Evolutionary conservation across 2,797 vertebrate species (phyloP), one percentile per base, ranked within the genome.

Genomic region (Sphenopsis melanotis): DNA sequence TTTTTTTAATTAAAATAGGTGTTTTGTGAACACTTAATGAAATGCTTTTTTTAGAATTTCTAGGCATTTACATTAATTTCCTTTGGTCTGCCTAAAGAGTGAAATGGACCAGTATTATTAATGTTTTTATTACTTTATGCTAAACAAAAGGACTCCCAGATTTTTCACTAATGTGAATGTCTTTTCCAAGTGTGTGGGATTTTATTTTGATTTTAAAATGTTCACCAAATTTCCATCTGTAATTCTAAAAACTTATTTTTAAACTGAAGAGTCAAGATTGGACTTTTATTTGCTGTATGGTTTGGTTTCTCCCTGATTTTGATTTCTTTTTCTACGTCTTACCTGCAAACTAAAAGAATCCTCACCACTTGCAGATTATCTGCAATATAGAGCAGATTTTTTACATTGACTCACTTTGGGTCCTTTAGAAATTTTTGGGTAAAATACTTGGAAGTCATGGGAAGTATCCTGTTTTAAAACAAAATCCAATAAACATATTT

Each of bases 201-300:
- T 52, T 39, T 52, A 56, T 14, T 39, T 56, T 2, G 4, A 56
- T 74, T 87, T 76, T 23, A 14, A 90, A 84, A 57, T 36, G 1
- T 30, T 60, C 4, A 63, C 26, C 21, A 55, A 47, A 34, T 61
- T 75, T 72, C 1, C 61, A 4, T 23, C 8, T 84, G 12, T 68
- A 72, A 24, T 88, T 86, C 14, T 42, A n/a, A 72, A 17, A 49
- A 9, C 0, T 12, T 53, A 4, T 17, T 69, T 80, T 61, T 42
- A 8, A 64, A 46, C 13, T 36, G 3, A 75, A 42, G 4, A 17
- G 11, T 47, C 22, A 52, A 72, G 61, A 50, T 90, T 42, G 71
- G 11, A 10, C 7, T 42, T 46, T 3, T 14, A 22, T 65, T 34
- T 88, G 11, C 44, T 56, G 19, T 39, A 24, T 0, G 0, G 1